Percentiles rank a stretch among this genome's conserved stretches.
Evolutionary conservation across 92 coral and sea anemone genomes (phyloP).

Genomic region (Zoanthus solanderi): DNA sequence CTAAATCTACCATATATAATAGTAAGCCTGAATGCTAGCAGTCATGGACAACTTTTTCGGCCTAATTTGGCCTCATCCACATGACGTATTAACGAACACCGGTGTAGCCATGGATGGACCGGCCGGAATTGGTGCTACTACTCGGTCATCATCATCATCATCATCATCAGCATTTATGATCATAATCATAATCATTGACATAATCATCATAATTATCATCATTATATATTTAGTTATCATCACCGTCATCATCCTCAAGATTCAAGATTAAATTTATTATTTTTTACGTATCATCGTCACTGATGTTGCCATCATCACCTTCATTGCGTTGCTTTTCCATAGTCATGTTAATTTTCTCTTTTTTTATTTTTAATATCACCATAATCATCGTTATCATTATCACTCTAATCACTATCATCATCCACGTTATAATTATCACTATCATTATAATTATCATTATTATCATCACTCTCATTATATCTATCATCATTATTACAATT

Average conservation of each 20-base stretch:
- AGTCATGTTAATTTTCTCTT: too few relatives aligned
- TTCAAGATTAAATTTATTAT: not conserved
- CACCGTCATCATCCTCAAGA: not conserved
- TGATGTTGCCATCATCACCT: not conserved
- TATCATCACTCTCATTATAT: not conserved
- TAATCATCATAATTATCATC: not conserved
- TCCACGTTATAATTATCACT: not conserved
- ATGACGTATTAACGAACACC: not conserved
- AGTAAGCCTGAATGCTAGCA: too few relatives aligned
- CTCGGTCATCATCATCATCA: not conserved
- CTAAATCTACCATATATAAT: too few relatives aligned
- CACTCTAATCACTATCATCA: too few relatives aligned
- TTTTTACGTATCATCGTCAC: not conserved
- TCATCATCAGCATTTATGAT: too few relatives aligned
- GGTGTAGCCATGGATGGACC: not conserved
- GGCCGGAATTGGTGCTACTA: too few relatives aligned
- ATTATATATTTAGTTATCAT: not conserved
- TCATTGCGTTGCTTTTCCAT: not conserved
- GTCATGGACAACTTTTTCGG: too few relatives aligned
- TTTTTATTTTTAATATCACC: too few relatives aligned
- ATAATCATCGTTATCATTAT: too few relatives aligned
- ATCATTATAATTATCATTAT: not conserved
- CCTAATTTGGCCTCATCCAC: not conserved
- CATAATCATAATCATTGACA: too few relatives aligned
- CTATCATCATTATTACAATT: not conserved